A percentile compares a stretch with the other conserved stretches of the same genome.
Conservation (phyloP, 2,797 vertebrate species). For the Centroberyx gerrardi region DNA sequence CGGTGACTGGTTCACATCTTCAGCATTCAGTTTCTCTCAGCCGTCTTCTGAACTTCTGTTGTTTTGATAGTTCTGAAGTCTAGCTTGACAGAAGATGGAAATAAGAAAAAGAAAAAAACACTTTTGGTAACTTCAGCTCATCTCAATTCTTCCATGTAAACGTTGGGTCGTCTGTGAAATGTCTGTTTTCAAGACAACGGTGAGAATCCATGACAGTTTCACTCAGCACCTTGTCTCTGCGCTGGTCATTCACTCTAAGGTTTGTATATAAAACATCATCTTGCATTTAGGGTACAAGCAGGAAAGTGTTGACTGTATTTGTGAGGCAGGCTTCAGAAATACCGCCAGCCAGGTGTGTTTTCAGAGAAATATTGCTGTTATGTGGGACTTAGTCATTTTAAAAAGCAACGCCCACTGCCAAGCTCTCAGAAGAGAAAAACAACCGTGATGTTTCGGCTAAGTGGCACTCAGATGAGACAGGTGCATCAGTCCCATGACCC, state of each 20-base stretch:
- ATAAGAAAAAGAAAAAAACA: constrained; percentile 1
- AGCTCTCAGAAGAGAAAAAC: constrained; percentile 3
- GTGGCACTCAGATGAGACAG: neutral
- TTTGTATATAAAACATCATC: constrained; percentile 59
- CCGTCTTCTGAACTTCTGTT: neutral
- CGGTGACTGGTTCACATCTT: constrained; percentile 23
- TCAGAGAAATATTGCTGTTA: neutral
- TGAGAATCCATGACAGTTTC: neutral
- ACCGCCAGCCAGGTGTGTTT: constrained; percentile 1
- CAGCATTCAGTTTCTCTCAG: constrained; percentile 1
- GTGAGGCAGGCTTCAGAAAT: neutral
- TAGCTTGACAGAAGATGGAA: neutral
- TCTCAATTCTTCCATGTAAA: neutral
- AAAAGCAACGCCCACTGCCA: constrained; percentile 1
- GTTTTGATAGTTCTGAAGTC: constrained; percentile 8
- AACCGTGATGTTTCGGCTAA: neutral
- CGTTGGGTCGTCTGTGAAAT: neutral
- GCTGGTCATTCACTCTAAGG: neutral
- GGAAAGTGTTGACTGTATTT: constrained; percentile 17
- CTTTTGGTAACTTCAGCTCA: neutral
- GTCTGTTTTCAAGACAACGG: neutral
- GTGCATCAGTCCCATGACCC: too few species aligned
- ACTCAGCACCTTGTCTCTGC: neutral
- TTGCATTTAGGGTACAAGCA: constrained; percentile 49
- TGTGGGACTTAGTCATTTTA: constrained; percentile 14